phyloP scores from a whole-genome alignment of 2,797 vertebrate species.

The Sorex maritimensis region DNA sequence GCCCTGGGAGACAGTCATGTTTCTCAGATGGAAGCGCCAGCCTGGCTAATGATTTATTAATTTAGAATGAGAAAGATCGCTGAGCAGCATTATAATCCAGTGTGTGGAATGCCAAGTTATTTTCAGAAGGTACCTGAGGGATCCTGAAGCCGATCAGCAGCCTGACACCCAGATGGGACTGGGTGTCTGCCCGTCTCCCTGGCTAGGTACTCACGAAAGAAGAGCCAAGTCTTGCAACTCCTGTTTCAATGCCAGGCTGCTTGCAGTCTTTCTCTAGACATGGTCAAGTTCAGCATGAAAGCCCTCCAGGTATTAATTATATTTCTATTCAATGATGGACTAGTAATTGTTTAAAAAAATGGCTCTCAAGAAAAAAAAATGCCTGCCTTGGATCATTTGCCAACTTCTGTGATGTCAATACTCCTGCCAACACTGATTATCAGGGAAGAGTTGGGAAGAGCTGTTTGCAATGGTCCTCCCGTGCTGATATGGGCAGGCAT shows the following conservation, averaged over 20 bases:
- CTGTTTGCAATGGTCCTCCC: fast-evolving
- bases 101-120: not conserved
- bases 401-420: not conserved
- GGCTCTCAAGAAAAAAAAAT: not conserved
- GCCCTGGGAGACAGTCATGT: not conserved
- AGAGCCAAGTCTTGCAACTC: not conserved
- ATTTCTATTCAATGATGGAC: not conserved
- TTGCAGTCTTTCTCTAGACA: not conserved
- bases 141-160: not conserved
- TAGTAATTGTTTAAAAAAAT: slow-evolving; percentile 3
- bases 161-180: fast-evolving
- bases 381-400: not conserved
- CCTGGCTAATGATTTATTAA: not conserved
- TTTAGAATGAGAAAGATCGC: not conserved
- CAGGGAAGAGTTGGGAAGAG: not conserved
- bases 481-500: fast-evolving
- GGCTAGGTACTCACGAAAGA: not conserved
- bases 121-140: not conserved
- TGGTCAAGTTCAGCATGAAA: not conserved
- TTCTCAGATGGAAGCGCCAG: not conserved
- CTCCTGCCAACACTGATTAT: not conserved
- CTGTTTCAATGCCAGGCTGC: not conserved
- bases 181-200: not conserved
- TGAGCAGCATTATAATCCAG: not conserved
- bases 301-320: not conserved